Base-by-base conservation (phyloP, 35 echinoderm and acorn worm species). In the Eucidaris tribuloides region DNA sequence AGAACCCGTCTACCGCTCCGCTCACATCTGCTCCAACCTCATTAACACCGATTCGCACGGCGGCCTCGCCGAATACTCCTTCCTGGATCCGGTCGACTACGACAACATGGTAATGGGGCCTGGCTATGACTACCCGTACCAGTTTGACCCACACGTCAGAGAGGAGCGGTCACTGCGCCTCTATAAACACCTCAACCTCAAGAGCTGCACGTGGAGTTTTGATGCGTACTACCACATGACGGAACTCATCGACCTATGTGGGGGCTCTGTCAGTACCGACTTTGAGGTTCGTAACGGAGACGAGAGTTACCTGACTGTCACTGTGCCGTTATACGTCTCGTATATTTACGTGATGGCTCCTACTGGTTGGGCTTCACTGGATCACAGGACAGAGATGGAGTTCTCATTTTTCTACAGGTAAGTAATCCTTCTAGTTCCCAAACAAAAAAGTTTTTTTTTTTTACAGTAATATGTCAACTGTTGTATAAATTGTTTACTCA, bases 161-260 rank as follows among this genome's bases (percentile, higher is more conserved):
- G 91, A 93, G 22, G 82, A 90, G 58, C 85, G 81, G 39, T 71
- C 86, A 0, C 79, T 99, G 2, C 44, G 81, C 25, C 80, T 99
- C 0, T 99, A 99, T 42, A 84, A 87, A 42, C 89, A 99, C 59
- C 71, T 99, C 4, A 93, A 99, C 54, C 87, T 99, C 15, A 99
- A 99, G 79, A 99, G 90, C 41, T 99, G 96, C 31, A 99, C 96
- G 0, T 99, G 96, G 96, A 87, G 71, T 20, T 99, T 99, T 81
- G 96, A 99, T 76, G 89, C 96, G 0, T 90, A 92, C 60, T 99
- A 99, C 50, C 96, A 99, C 96, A 99, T 99, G 96, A 99, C 96
- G 32, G 96, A 99, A 46, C 49, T 99, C 36, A 93, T 99, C 39
- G 96, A 99, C 72, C 84, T 99, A n/a, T 99, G 96, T 74, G 96